Evolutionary conservation across 2,888 invertebrate species (phyloP), one percentile per base, ranked within the genome.

Genomic region (Salticus scenicus): DNA sequence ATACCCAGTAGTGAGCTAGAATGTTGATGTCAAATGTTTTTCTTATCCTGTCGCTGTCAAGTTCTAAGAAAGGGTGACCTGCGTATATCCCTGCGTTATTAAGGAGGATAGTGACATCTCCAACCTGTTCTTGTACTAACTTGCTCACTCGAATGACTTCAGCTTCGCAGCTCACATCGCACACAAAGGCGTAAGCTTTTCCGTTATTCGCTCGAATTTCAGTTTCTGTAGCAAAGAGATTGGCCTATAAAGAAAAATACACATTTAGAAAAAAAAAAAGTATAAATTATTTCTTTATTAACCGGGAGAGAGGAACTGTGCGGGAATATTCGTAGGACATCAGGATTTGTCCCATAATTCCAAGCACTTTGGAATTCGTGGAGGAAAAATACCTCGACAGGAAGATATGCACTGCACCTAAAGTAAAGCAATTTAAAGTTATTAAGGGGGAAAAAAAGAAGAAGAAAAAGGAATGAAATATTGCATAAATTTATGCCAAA

Each of bases 51-150:
- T 93, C 93, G 31, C 93, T 92, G 0, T 93, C 93, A 82, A 94
- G 94, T 69, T 94, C 92, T 42, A 94, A 91, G 77, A 96, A 92
- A 0, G 94, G 92, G 90, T 94, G 94, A 89, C 94, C 94, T 0
- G 96, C 95, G 95, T 96, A 95, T 88, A 96, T 95, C 1, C 96
- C 96, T 0, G 96, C 96, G 92, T 97, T 97, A 91, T 96, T 96
- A 7, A 96, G 93, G 77, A 97, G 91, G 90, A 97, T 94, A 0
- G 94, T 94, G 7, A 96, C 94, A 76, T 94, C 93, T 0, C 96
- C 96, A 0, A 96, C 94, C 89, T 96, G 94, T 7, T 92, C 91
- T 74, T 93, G 93, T 10, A 90, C 88, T 81, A 93, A 93, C 73
- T 93, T 93, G 0, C 95, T 94, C 63, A 94, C 90, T 28, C 92